Evolutionary conservation across 2,888 invertebrate species (phyloP), one percentile per base, ranked within the genome.

Genomic region (Eupithecia exiguata): DNA sequence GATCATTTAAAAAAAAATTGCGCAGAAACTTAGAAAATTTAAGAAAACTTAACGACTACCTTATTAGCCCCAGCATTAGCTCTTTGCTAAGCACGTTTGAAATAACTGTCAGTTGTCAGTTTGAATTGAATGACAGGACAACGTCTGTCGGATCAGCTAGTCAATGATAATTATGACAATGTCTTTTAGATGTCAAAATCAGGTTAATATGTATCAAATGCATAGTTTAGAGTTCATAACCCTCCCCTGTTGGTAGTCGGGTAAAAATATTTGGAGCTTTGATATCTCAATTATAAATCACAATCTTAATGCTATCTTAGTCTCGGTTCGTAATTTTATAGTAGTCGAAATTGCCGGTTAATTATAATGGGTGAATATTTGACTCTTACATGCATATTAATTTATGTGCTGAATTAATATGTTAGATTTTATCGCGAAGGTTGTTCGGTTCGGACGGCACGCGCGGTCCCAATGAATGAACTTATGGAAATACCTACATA

Each of bases 331-430:
- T 72, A 76, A 74, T 79, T 78, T 77, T 78, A 76, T 76, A 76
- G 74, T 75, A 79, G 76, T 77, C 69, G 69, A 78, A 84, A 82
- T 82, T 76, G 77, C 83, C 77, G 69, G 72, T 79, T 87, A 87
- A 86, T 86, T 84, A 86, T 80, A 81, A 83, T 82, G 81, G 82
- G 77, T 75, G 82, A 82, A 80, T 80, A 84, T 81, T 81, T 79
- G 79, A 82, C 82, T 81, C 81, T 79, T 82, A 84, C 86, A 80
- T 82, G 81, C 78, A 83, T 84, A 83, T 80, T 84, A 84, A 85
- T 84, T 86, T 87, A 86, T 87, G 80, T 83, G 84, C 81, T 79
- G 82, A 78, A 85, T 86, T 84, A 85, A 84, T 84, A 84, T 82
- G 83, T 86, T 70, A 83, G 88, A 87, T 87, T 69, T 82, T 84